Percentiles rank a stretch among this genome's conserved stretches.
phyloP scores from a whole-genome alignment of 2,888 invertebrate genomes.

The Uloborus plumipes region DNA sequence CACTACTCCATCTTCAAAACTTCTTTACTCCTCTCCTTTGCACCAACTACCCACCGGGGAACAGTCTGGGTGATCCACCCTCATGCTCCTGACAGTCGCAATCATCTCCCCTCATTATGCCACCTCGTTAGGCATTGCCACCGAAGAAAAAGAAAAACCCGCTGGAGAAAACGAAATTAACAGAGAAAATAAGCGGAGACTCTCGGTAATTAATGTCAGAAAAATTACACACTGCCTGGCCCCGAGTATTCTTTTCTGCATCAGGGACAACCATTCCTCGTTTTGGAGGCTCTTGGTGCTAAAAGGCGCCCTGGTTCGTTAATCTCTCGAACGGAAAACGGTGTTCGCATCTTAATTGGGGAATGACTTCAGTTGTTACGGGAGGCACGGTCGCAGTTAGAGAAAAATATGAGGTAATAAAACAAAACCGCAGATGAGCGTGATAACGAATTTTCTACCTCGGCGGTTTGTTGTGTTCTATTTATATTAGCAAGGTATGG shows the following conservation, averaged over 20 bases:
- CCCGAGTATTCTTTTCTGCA: too few relatives aligned
- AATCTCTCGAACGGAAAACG: not conserved
- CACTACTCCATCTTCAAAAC: too few relatives aligned
- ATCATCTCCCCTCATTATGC: conserved; percentile 5
- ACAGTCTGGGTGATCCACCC: too few relatives aligned
- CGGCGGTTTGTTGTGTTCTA: too few relatives aligned
- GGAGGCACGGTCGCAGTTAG: too few relatives aligned
- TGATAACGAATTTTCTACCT: not conserved
- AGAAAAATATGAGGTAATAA: not conserved
- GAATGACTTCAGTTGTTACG: not conserved
- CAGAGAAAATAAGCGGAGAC: not conserved
- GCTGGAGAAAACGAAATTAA: conserved; percentile 1
- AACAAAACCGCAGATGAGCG: conserved; percentile 1
- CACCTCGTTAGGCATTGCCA: conserved; percentile 13
- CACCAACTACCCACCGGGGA: too few relatives aligned
- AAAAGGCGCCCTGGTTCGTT: not conserved
- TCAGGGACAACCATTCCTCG: not conserved
- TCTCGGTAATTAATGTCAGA: conserved; percentile 10
- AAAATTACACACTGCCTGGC: not conserved
- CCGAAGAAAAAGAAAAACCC: not conserved
- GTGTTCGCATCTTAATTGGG: not conserved
- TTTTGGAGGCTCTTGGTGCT: not conserved
- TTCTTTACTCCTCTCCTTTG: too few relatives aligned
- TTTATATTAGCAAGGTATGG: too few relatives aligned
- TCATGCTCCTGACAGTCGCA: not conserved